Percentiles rank a stretch among this genome's conserved stretches.
Conservation (phyloP, 2,797 vertebrate species). For the Arnoldichthys spilopterus region DNA sequence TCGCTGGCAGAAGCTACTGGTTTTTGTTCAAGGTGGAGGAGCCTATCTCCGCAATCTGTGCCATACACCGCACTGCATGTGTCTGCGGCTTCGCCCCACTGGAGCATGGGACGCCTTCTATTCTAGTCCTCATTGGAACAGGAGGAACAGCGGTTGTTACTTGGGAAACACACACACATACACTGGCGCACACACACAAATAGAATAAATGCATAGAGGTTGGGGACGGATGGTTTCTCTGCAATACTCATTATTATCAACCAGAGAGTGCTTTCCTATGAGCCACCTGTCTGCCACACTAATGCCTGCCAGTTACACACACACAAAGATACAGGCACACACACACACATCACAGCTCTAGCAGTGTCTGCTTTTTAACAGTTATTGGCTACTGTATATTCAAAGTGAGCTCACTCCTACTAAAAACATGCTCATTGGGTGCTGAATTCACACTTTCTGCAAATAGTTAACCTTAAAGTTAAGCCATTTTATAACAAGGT, state of each 20-base stretch:
- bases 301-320: conserved; percentile 43
- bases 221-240: conserved; percentile 18
- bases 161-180: conserved; percentile 13
- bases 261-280: conserved; percentile 36
- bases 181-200: conserved; percentile 6
- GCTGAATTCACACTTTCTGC: conserved; percentile 8
- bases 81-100: conserved; percentile 45
- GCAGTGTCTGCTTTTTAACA: conserved; percentile 24
- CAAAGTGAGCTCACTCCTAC: conserved; percentile 34
- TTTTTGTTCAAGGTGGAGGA: conserved; percentile 51
- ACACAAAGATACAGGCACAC: conserved; percentile 25
- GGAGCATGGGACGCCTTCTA: conserved; percentile 49
- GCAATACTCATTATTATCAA: conserved; percentile 42
- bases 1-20: conserved; percentile 40
- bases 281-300: conserved; percentile 46
- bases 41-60: conserved; percentile 43
- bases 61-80: conserved; percentile 30
- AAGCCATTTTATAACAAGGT: not conserved
- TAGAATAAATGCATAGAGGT: conserved; percentile 10
- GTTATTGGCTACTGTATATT: conserved; percentile 26
- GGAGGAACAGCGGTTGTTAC: conserved; percentile 36
- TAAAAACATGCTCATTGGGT: conserved; percentile 31
- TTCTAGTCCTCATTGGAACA: conserved; percentile 41
- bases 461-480: conserved; percentile 1
- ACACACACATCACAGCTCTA: conserved; percentile 15